A percentile compares a stretch with the other conserved stretches of the same genome.
Evolutionary conservation across 1,140 invertebrate species (phyloP).

Genomic region (Zaprionus nigranus): DNA sequence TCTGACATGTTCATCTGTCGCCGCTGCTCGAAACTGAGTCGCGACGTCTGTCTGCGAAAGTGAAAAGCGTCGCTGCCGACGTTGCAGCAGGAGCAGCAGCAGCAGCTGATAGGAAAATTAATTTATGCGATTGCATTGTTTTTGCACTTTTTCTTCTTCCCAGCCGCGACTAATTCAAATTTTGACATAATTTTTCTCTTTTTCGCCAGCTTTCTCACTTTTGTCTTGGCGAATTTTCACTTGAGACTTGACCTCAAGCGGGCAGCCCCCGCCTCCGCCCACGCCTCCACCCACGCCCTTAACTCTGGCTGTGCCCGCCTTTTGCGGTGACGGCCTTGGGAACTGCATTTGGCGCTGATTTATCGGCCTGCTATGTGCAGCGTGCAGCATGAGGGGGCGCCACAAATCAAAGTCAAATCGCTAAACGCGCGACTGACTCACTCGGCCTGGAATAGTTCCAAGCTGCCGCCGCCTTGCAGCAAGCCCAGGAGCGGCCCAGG

Average conservation of each 20-base stretch:
- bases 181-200: constrained; percentile 77
- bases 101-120: constrained; percentile 66
- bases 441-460: background rate
- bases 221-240: constrained; percentile 71
- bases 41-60: constrained; percentile 58
- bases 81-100: constrained; percentile 6
- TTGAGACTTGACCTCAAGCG: constrained; percentile 65
- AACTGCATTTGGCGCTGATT: constrained; percentile 67
- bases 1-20: constrained; percentile 46
- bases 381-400: constrained; percentile 21
- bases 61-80: constrained; percentile 61
- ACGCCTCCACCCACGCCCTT: background rate
- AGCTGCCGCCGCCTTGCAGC: constrained; percentile 23
- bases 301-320: constrained; percentile 19
- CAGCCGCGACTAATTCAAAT: constrained; percentile 69
- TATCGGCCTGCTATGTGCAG: constrained; percentile 42
- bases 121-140: constrained; percentile 72
- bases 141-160: constrained; percentile 46
- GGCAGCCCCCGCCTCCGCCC: constrained; percentile 7
- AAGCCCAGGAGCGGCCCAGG: constrained; percentile 48
- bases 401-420: constrained; percentile 73
- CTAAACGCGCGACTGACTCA: constrained; percentile 55
- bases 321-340: constrained; percentile 54
- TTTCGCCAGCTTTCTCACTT: constrained; percentile 67
- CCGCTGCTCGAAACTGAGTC: constrained; percentile 51